Conservation (phyloP, 92 coral and sea anemone genomes). For the Zoanthus sociatus region DNA sequence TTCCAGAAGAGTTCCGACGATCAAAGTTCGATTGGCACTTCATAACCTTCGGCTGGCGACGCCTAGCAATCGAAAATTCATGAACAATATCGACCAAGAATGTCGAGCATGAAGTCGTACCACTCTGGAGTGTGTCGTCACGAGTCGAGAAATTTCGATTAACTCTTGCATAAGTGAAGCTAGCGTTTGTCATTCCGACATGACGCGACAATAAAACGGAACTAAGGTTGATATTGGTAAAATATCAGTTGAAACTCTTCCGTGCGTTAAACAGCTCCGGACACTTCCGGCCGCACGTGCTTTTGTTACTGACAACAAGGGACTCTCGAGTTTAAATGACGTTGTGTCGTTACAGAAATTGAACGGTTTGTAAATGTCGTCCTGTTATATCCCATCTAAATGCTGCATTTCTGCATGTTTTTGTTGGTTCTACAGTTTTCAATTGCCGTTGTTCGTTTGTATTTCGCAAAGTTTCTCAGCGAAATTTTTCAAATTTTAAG, state of each 20-base stretch:
- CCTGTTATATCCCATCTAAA: no score
- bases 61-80: constrained; percentile 27
- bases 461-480: no score
- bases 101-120: constrained; percentile 11
- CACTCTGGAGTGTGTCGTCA: constrained; percentile 1
- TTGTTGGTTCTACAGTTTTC: no score
- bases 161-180: not conserved
- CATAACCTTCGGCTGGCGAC: constrained; percentile 21
- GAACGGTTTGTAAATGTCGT: no score
- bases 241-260: constrained; percentile 8
- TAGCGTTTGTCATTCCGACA: not conserved
- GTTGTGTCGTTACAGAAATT: no score
- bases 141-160: constrained; percentile 37
- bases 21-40: constrained; percentile 17
- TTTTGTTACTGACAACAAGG: not conserved
- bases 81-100: not conserved
- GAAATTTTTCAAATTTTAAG: no score
- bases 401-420: no score
- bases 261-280: constrained; percentile 29
- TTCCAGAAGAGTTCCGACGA: constrained; percentile 10
- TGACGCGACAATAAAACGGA: not conserved
- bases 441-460: no score
- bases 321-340: no score
- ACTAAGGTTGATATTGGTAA: constrained; percentile 25
- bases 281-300: not conserved